Conservation (phyloP, 2,888 invertebrate species). For the Heteromurus nitidus region DNA sequence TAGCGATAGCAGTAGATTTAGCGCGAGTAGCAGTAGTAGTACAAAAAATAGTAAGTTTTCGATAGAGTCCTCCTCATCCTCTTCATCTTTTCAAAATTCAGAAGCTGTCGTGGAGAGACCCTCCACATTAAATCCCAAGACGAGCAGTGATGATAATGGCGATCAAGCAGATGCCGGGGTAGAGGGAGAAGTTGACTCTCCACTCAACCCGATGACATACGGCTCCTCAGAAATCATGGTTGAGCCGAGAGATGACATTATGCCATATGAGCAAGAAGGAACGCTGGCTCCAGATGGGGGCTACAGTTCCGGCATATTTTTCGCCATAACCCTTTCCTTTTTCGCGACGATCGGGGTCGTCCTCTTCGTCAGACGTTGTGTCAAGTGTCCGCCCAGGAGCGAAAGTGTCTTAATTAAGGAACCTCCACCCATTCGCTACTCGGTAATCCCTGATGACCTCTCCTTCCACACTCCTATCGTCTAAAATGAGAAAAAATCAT, state of each 20-base stretch:
- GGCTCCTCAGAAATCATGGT: constrained; percentile 67
- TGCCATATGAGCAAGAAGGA: constrained; percentile 52
- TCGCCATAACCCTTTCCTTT: constrained; percentile 75
- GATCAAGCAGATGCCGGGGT: constrained; percentile 5
- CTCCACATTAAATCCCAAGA: no score
- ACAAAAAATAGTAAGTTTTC: background rate
- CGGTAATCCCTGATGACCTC: constrained; percentile 74
- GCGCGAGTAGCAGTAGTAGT: no score
- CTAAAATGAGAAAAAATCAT: constrained; percentile 34
- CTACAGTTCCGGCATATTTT: constrained; percentile 74
- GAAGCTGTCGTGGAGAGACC: background rate
- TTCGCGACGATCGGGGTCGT: constrained; percentile 75
- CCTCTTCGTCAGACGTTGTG: constrained; percentile 75
- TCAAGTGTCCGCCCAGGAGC: constrained; percentile 74
- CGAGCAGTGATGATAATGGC: constrained; percentile 14
- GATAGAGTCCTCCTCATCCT: background rate
- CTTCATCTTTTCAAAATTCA: background rate
- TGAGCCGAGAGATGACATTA: constrained; percentile 65
- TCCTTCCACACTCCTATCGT: constrained; percentile 69
- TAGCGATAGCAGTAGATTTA: background rate
- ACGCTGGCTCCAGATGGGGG: constrained; percentile 35
- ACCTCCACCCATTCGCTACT: constrained; percentile 74
- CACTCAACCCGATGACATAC: constrained; percentile 59
- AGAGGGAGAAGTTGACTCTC: constrained; percentile 23
- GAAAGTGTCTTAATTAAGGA: constrained; percentile 74